Conservation (phyloP, 1,140 invertebrate species). For the Papilio polyxenes region DNA sequence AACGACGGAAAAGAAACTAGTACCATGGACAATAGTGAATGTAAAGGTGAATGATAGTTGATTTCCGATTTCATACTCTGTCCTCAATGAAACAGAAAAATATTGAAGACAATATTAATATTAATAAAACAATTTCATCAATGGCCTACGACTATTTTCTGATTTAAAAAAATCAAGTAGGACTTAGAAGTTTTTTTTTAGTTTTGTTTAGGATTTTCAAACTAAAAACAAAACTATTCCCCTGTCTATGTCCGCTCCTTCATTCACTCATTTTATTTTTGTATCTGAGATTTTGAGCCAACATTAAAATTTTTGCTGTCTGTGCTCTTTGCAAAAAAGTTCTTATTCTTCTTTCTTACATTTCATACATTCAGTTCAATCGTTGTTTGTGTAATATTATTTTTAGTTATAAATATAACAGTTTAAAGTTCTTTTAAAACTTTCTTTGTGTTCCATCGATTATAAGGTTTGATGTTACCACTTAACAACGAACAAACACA, state of each 20-base stretch:
- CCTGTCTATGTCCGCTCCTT: background rate
- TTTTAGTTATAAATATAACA: slow-evolving; percentile 60
- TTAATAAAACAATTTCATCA: background rate
- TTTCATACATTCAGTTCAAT: slow-evolving; percentile 59
- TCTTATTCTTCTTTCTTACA: slow-evolving; percentile 36
- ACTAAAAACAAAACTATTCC: background rate
- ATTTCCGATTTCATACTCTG: slow-evolving; percentile 48
- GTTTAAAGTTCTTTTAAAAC: slow-evolving; percentile 54
- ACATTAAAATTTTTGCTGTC: slow-evolving; percentile 22
- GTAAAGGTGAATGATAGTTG: slow-evolving; percentile 39
- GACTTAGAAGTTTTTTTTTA: background rate
- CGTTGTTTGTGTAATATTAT: slow-evolving; percentile 60
- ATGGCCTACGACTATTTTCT: background rate
- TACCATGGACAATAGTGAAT: slow-evolving; percentile 62
- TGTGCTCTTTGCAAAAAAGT: slow-evolving; percentile 46
- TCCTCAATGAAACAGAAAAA: background rate
- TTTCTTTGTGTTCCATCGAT: slow-evolving; percentile 59
- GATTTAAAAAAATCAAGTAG: background rate
- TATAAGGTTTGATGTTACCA: slow-evolving; percentile 52
- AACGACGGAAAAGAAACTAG: slow-evolving; percentile 72
- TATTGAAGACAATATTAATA: background rate
- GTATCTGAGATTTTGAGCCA: slow-evolving; percentile 14
- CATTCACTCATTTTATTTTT: slow-evolving; percentile 36
- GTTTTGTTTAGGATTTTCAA: background rate
- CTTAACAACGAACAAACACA: slow-evolving; percentile 55